A percentile compares a stretch with the other conserved stretches of the same genome.
Conservation (phyloP, 1,140 invertebrate species). For the Venustaconcha ellipsiformis region DNA sequence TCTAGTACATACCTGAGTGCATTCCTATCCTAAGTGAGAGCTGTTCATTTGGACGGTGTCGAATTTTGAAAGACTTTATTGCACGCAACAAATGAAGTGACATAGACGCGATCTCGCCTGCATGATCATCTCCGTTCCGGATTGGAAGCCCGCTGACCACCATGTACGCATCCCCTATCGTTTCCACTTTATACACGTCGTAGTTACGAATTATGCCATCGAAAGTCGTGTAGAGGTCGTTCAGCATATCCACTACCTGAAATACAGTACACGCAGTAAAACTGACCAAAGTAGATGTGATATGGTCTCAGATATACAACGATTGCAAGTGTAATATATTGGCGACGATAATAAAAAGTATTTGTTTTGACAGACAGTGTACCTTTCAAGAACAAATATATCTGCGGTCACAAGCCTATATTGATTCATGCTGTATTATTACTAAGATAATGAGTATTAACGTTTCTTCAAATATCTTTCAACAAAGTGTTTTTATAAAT, state of each 20-base stretch:
- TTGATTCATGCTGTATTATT: no score
- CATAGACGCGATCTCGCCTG: constrained; percentile 90
- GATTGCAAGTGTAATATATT: no score
- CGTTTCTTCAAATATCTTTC: no score
- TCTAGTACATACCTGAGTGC: constrained; percentile 80
- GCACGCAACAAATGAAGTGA: constrained; percentile 86
- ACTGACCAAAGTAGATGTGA: no score
- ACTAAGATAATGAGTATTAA: no score
- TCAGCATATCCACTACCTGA: constrained; percentile 72
- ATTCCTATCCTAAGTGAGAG: constrained; percentile 92
- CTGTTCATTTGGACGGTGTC: constrained; percentile 84
- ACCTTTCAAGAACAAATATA: no score
- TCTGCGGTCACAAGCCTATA: no score
- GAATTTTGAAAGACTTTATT: constrained; percentile 85
- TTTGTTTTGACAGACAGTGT: no score
- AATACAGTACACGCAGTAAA: background rate
- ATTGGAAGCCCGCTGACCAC: constrained; percentile 82
- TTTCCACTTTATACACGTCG: constrained; percentile 66
- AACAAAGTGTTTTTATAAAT: no score
- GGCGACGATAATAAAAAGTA: no score
- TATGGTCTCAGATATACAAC: no score
- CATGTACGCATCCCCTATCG: constrained; percentile 64
- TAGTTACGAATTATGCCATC: constrained; percentile 61
- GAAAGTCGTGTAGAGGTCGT: constrained; percentile 62
- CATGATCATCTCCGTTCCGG: constrained; percentile 89